Evolutionary conservation across 2,113 vertebrate genomes (phyloP).

Genomic region (Melanotaenia duboulayi): DNA sequence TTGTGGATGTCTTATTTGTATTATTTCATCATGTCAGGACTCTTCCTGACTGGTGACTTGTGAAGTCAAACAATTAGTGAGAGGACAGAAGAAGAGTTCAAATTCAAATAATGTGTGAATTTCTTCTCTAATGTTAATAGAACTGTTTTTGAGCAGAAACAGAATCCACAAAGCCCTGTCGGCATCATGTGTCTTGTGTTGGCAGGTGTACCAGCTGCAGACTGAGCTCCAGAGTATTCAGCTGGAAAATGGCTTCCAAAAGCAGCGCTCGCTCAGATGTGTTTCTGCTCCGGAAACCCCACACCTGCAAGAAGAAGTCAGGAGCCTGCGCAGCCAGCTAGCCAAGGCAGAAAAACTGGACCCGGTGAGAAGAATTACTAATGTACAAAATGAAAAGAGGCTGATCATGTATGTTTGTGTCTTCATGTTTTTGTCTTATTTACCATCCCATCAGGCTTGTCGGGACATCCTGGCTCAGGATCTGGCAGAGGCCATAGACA

Average conservation of each 20-base stretch:
- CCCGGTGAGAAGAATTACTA: slow-evolving; percentile 71
- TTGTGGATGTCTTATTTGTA: no score
- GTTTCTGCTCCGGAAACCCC: slow-evolving; percentile 39
- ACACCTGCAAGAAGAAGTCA: slow-evolving; percentile 83
- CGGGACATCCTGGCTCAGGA: slow-evolving; percentile 86
- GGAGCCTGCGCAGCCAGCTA: slow-evolving; percentile 73
- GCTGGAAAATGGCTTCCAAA: slow-evolving; percentile 78
- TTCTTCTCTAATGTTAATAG: no score
- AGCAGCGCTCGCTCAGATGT: slow-evolving; percentile 68
- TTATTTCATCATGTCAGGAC: no score
- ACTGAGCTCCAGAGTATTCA: slow-evolving; percentile 82
- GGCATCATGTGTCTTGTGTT: not conserved
- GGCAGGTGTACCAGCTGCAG: slow-evolving; percentile 86
- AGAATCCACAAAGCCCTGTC: not conserved
- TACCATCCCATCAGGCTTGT: slow-evolving; percentile 53
- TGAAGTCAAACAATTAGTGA: not conserved
- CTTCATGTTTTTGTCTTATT: no score
- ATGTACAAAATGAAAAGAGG: no score
- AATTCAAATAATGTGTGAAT: no score
- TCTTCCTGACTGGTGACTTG: no score
- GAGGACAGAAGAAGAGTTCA: not conserved
- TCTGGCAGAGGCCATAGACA: slow-evolving; percentile 83
- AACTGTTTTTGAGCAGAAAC: no score
- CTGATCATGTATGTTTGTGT: no score
- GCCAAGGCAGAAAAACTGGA: slow-evolving; percentile 79